These are phyloP conservation scores for Drosophila ezoana DNA, from an alignment of 2,888 invertebrate species.

Conservation along the genomic window DNA sequence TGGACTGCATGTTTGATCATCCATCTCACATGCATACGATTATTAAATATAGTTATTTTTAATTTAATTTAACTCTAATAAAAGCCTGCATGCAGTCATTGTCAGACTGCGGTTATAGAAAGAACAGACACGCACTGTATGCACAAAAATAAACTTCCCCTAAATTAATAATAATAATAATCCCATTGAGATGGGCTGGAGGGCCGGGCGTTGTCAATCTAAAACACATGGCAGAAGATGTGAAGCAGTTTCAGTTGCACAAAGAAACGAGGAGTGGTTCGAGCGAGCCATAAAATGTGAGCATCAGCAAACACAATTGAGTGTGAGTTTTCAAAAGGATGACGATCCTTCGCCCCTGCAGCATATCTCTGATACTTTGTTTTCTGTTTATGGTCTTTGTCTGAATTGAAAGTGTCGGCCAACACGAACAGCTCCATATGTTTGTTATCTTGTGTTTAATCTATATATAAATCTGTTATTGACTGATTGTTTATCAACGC, in stretches of 20 bases:
- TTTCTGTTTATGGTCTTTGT: conserved; percentile 2
- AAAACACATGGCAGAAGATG: conserved; percentile 13
- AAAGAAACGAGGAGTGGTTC: conserved; percentile 11
- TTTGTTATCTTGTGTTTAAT: neutral
- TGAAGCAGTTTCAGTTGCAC: conserved; percentile 1
- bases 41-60: conserved; percentile 47
- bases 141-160: conserved; percentile 36
- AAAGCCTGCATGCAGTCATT: conserved; percentile 36
- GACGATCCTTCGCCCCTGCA: neutral
- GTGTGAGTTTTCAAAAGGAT: neutral
- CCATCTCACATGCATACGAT: conserved; percentile 39
- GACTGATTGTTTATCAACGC: no score
- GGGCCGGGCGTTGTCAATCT: conserved; percentile 25
- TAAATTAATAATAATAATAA: conserved; percentile 43
- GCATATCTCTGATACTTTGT: neutral
- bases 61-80: no score
- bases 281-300: conserved; percentile 23
- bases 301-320: neutral
- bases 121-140: conserved; percentile 6
- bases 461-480: no score
- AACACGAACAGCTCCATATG: neutral
- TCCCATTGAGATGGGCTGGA: conserved; percentile 17
- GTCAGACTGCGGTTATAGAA: conserved; percentile 2
- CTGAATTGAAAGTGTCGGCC: neutral
- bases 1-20: neutral